Base-by-base conservation (phyloP, 1,140 invertebrate species). In the Chironomus striatipennis region DNA sequence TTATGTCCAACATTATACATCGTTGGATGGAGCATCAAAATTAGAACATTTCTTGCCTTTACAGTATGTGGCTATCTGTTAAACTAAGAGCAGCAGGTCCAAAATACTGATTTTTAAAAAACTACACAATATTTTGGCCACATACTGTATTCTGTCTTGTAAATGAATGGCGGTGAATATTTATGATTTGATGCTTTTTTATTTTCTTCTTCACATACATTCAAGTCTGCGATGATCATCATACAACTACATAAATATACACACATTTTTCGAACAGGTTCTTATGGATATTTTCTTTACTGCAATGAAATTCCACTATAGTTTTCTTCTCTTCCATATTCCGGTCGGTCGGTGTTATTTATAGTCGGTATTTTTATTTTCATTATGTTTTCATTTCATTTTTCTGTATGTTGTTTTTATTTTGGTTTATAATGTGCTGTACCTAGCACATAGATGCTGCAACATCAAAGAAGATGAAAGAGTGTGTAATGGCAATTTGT, bases 181-280 rank as follows among this genome's bases (percentile, higher is more conserved):
- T 70, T 70, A 70, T 70, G 65, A 70, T 70, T 70, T 67, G n/a
- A 57, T 57, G 47, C 47, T 57, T 10, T n/a, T 10, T 57, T 57
- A 12, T 57, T 57, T 57, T 57, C 1, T 57, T 34, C 24, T 34
- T 34, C 24, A 34, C 24, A 34, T 5, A 34, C 24, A 34, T 34
- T 34, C 24, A 34, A 34, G 24, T 34, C 24, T 34, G 24, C 24
- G 5, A 34, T 34, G 24, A 34, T 34, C 24, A 34, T 34, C 24
- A 34, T 34, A 34, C 5, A 34, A 34, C 2, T 57, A 57, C 47
- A 57, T n/a, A n/a, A 57, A 4, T 57, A 15, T n/a, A n/a, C 47
- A 57, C n/a, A 47, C 15, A 57, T 34, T 57, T 57, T 57, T 70
- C 15, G 18, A 70, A 70, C 65, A 70, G 65, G 65, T 70, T 70